A percentile compares a stretch with the other conserved stretches of the same genome.
phyloP scores from a whole-genome alignment of 2,797 vertebrate species.

The Neosilurus hyrtlii region DNA sequence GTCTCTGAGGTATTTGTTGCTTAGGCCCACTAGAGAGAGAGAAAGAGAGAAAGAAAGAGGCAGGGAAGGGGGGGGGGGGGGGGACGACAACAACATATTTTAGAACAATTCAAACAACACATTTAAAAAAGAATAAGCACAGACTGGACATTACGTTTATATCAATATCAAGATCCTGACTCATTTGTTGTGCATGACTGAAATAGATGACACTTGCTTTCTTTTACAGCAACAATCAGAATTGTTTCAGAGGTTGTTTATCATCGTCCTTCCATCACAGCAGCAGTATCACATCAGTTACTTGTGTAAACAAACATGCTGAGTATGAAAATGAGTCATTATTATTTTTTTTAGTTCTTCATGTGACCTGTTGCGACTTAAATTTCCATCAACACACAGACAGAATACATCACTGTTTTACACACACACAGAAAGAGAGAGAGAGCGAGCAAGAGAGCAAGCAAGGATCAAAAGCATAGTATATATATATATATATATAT shows the following conservation, averaged over 20 bases:
- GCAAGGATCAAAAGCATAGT: too few species aligned
- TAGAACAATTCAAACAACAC: neutral
- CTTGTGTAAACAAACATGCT: neutral
- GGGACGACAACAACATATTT: neutral
- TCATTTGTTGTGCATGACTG: neutral
- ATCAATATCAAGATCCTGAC: neutral
- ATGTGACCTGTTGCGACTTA: neutral
- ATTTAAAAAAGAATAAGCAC: neutral
- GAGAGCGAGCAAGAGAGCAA: too few species aligned
- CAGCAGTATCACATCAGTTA: neutral
- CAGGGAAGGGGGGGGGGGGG: too few species aligned
- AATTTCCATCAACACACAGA: neutral
- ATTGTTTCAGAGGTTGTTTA: neutral
- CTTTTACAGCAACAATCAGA: neutral
- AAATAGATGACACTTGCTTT: neutral
- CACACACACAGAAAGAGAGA: neutral
- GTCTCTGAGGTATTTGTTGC: constrained; percentile 61
- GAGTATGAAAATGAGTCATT: neutral
- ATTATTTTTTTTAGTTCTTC: neutral
- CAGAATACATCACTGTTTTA: neutral
- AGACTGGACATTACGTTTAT: neutral
- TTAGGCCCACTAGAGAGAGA: constrained; percentile 57
- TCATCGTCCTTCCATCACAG: neutral
- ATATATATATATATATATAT: too few species aligned
- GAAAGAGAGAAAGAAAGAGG: neutral